Conservation (phyloP, 1,140 invertebrate genomes). For the Hypothenemus hampei region DNA sequence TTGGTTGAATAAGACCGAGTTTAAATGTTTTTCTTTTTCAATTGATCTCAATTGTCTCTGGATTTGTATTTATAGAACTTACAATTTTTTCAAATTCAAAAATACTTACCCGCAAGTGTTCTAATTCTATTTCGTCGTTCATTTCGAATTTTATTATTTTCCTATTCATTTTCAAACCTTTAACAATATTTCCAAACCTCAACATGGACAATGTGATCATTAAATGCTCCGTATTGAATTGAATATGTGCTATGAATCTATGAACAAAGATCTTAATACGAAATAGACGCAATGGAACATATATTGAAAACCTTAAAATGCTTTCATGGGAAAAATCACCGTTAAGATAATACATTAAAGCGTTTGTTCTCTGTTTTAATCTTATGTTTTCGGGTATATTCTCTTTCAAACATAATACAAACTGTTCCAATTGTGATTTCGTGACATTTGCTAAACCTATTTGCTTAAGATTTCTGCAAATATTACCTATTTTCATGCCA, state of each 20-base stretch:
- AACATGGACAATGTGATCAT: slow-evolving; percentile 34
- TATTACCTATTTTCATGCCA: slow-evolving; percentile 25
- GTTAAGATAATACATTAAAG: slow-evolving; percentile 35
- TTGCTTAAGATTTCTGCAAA: slow-evolving; percentile 32
- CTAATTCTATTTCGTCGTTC: slow-evolving; percentile 23
- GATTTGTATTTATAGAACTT: slow-evolving; percentile 9
- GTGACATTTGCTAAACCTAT: slow-evolving; percentile 37
- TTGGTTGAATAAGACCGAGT: slow-evolving; percentile 32
- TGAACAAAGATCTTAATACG: neutral
- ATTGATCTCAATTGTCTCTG: slow-evolving; percentile 24
- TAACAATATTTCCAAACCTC: slow-evolving; percentile 33
- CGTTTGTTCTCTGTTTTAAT: slow-evolving; percentile 34
- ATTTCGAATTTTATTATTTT: slow-evolving; percentile 12
- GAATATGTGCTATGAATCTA: slow-evolving; percentile 37
- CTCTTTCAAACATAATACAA: slow-evolving; percentile 33
- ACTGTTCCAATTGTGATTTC: slow-evolving; percentile 40
- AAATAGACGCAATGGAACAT: neutral
- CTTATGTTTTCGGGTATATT: slow-evolving; percentile 32
- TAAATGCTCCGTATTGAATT: slow-evolving; percentile 24
- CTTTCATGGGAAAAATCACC: slow-evolving; percentile 32
- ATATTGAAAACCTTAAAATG: slow-evolving; percentile 25
- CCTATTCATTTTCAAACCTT: slow-evolving; percentile 28
- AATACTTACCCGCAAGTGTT: slow-evolving; percentile 26
- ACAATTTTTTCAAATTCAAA: neutral
- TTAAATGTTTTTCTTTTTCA: slow-evolving; percentile 30